Percentiles rank a stretch among this genome's conserved stretches.
phyloP scores from a whole-genome alignment of 2,888 invertebrate genomes.

The Chrysodeixis includens region DNA sequence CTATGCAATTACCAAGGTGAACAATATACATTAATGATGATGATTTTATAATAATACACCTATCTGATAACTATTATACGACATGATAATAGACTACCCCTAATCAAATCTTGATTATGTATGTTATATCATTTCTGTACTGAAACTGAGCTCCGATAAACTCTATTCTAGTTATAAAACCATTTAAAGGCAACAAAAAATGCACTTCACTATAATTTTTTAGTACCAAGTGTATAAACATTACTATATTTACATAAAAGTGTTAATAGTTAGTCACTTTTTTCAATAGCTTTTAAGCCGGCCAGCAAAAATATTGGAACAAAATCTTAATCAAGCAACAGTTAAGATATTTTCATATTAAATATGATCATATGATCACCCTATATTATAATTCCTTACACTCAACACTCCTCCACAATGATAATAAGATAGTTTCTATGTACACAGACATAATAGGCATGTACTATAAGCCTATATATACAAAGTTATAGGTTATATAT shows the following conservation, averaged over 20 bases:
- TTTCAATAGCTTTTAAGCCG: constrained; percentile 11
- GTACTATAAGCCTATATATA: constrained; percentile 69
- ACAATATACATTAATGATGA: constrained; percentile 19
- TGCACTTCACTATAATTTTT: constrained; percentile 18
- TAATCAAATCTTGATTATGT: constrained; percentile 2
- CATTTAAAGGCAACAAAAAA: constrained; percentile 25
- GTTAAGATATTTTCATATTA: constrained; percentile 34
- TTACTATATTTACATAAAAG: constrained; percentile 26
- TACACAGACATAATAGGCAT: constrained; percentile 65
- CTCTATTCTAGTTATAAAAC: constrained; percentile 20
- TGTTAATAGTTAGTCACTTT: constrained; percentile 24
- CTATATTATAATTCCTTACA: constrained; percentile 63
- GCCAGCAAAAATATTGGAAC: constrained; percentile 10
- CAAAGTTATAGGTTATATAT: constrained; percentile 80
- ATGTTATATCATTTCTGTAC: neutral
- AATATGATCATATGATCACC: constrained; percentile 59
- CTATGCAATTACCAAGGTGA: neutral
- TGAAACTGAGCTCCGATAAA: neutral
- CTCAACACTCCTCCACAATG: constrained; percentile 68
- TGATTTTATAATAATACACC: constrained; percentile 43
- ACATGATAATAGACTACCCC: constrained; percentile 2
- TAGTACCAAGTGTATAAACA: constrained; percentile 8
- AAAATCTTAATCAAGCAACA: constrained; percentile 28
- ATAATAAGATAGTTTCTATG: constrained; percentile 77
- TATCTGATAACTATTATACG: constrained; percentile 12